Evolutionary conservation across 37 sponge, comb jelly and placozoan genomes (phyloP).

Genomic region (Cliona cf. orientalis): DNA sequence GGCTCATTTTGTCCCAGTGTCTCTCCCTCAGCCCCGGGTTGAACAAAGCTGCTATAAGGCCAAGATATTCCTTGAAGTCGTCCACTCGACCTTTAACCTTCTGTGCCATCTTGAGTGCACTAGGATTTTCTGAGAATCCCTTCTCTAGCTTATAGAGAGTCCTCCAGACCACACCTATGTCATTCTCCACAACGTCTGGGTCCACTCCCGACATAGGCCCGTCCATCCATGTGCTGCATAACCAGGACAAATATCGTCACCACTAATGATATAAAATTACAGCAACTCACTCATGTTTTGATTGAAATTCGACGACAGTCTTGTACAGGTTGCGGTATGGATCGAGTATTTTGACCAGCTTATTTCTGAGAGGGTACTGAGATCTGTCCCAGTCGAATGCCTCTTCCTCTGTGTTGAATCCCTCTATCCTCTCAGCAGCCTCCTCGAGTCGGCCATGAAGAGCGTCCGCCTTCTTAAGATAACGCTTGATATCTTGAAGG

Average conservation of each 20-base stretch:
- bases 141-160: slow-evolving; percentile 97
- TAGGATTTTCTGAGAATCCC: slow-evolving; percentile 79
- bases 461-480: slow-evolving; percentile 89
- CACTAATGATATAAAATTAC: background rate
- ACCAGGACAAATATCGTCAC: background rate
- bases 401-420: slow-evolving; percentile 96
- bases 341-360: slow-evolving; percentile 81
- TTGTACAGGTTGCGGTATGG: slow-evolving; percentile 94
- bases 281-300: slow-evolving; percentile 80
- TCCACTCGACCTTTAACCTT: slow-evolving; percentile 92
- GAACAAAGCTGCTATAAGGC: slow-evolving; percentile 91
- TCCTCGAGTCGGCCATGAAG: slow-evolving; percentile 83
- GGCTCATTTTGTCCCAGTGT: slow-evolving; percentile 96
- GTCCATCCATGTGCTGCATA: slow-evolving; percentile 88
- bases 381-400: slow-evolving; percentile 98
- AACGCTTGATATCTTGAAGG: slow-evolving; percentile 82
- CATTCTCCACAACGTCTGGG: slow-evolving; percentile 96
- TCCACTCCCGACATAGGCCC: slow-evolving; percentile 90
- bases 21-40: slow-evolving; percentile 98
- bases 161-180: slow-evolving; percentile 88
- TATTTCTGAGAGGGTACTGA: slow-evolving; percentile 86
- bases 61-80: slow-evolving; percentile 94
- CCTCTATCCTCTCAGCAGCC: slow-evolving; percentile 94
- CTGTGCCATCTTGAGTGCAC: slow-evolving; percentile 88
- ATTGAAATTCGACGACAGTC: slow-evolving; percentile 86